Base-by-base conservation (phyloP, 2,888 invertebrate genomes). In the Nephrotoma guestfalica region DNA sequence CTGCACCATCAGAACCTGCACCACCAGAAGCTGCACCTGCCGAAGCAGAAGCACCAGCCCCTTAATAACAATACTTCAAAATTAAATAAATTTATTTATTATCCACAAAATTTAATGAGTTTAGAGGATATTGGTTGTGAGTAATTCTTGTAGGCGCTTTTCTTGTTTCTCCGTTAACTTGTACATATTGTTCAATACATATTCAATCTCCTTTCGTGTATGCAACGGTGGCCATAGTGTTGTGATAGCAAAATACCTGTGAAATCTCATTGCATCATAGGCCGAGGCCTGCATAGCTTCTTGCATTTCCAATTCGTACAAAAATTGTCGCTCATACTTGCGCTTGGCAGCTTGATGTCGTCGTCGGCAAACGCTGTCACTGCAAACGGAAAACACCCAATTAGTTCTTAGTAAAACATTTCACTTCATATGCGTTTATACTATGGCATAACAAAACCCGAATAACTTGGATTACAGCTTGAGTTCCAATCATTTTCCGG, bases 271-370 rank as follows among this genome's bases (percentile, higher is more conserved):
- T 30, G 91, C 91, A 89, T 91, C 90, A 87, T 91, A 90, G 87
- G 91, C 91, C 87, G 89, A 90, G n/a, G 90, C 90, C 87, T 91
- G 91, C 91, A 91, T 91, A 87, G 90, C 89, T 88, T 91, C 91
- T 87, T 90, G 90, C 88, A 89, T 90, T 88, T 90, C 89, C 88
- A 91, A 90, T 90, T 91, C 91, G 88, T 90, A 89, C 87, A 90
- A 89, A 89, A 91, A 91, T 88, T 90, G 90, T 87, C 89, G 89
- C 89, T 91, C 91, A 89, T 91, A 91, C 86, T 86, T 84, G 84
- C 85, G 40, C 85, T 87, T 87, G 45, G 86, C 83, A 11, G 86
- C 42, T 57, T 83, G 30, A 83, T 87, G 87, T 43, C 88, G 85
- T 43, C 42, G 41, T 18, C 86, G 87, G 86, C 88, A 88, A 9